Conservation (phyloP, 2,113 vertebrate species). For the Sphyrna mokarran region DNA sequence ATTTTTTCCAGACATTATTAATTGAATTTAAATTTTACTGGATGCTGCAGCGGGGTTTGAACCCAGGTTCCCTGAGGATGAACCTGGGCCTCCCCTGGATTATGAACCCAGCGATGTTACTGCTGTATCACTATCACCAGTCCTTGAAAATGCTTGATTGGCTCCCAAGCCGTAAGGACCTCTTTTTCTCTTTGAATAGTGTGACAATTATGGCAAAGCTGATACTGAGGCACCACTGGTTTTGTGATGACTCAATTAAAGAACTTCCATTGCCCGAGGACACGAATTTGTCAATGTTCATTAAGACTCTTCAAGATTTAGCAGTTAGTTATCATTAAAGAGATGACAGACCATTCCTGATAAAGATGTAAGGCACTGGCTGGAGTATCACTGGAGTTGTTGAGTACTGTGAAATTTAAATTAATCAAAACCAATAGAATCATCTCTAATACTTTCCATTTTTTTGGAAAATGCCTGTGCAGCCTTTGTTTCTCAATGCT, state of each 20-base stretch:
- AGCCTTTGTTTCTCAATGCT: not conserved
- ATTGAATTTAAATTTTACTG: no score
- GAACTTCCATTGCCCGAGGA: not conserved
- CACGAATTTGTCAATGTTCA: not conserved
- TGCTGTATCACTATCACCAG: no score
- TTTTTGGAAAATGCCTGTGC: not conserved
- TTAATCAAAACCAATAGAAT: not conserved
- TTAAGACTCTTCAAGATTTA: not conserved
- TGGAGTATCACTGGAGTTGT: not conserved
- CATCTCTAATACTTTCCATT: not conserved
- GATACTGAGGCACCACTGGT: not conserved
- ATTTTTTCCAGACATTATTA: no score
- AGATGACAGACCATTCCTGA: not conserved
- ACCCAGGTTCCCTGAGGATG: no score
- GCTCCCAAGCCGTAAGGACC: not conserved
- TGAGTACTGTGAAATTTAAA: no score
- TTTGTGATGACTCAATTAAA: not conserved
- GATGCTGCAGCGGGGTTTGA: no score
- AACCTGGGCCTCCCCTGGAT: no score
- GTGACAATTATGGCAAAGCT: not conserved
- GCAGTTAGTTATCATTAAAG: not conserved
- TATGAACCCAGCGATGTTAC: no score
- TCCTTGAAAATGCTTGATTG: not conserved
- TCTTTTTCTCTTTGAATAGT: not conserved
- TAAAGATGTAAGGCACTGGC: not conserved